Base-by-base conservation (phyloP, 2,113 vertebrate genomes). In the Pimephales promelas region DNA sequence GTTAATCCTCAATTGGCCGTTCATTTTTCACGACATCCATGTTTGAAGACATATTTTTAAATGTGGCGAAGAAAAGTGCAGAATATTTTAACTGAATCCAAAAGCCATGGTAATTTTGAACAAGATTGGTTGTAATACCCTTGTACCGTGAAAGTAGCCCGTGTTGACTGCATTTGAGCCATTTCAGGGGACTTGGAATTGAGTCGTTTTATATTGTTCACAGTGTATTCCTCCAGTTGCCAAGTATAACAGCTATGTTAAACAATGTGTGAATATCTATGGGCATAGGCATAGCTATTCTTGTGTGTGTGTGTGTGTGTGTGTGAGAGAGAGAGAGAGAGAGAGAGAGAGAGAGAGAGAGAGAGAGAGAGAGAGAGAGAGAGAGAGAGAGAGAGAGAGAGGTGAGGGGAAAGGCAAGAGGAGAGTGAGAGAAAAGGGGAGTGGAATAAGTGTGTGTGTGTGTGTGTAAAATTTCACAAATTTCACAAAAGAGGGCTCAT, bases 151-250 rank as follows among this genome's bases (percentile, higher is more conserved):
- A 4, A 59, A 26, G 47, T 49, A 49, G 14, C 47, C 8, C 76
- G 31, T 84, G 82, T 85, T 78, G 83, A 81, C 77, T 47, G 36
- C 22, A 54, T 22, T 18, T 22, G 64, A 68, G 18, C 64, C 34
- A 9, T 68, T 68, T 64, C 45, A 66, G 70, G 73, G 49, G 66
- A 68, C 61, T 75, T 72, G 36, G 45, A 52, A 34, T 59, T 75
- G 83, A 81, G 85, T 73, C 73, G 82, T 82, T 85, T 74, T 79
- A 85, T 89, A 85, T 84, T 24, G 57, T 82, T 72, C 34, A 22
- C 74, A 72, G 75, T 78, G 56, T 77, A 61, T 71, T 31, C 74
- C 62, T 84, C 52, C 62, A 78, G 61, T 68, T 59, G 72, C 83
- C 82, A 73, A 36, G 24, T 62, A 70, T 71, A 83, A 75, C 78